Evolutionary conservation across 2,113 vertebrate species (phyloP), one percentile per base, ranked within the genome.

Genomic region (Cryptotis parvus): DNA sequence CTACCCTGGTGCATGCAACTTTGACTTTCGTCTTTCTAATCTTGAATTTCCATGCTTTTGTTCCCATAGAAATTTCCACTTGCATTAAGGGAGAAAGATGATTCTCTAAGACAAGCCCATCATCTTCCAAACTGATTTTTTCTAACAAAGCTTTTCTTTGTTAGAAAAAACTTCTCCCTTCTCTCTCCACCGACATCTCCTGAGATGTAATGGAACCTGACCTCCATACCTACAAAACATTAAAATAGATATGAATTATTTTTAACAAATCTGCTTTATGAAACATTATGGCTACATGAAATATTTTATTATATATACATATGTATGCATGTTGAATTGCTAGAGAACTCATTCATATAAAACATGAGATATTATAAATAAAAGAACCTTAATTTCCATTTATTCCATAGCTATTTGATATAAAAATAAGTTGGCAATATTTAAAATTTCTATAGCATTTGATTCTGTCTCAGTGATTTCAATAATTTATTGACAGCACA

Each of bases 391-490:
- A 78, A 16, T 85, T 74, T 84, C 45, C 91, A 27, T 31, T 76
- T 79, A 18, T 76, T 8, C 55, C 8, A 77, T 4, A 69, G n/a
- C 18, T 82, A 22, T 79, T 79, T 65, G 82, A 52, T 45, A 83
- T 83, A 66, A 85, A n/a, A 91, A 41, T 89, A 73, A 79, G 16
- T 93, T 84, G 41, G 1, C 33, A 83, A 78, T 86, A 63, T 33
- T 55, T 12, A 89, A 29, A 77, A 0, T 88, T 75, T 78, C 73
- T 85, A 79, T 9, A 84, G 33, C 49, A 33, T 81, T 91, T 84
- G 8, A 78, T 91, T 87, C 5, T 37, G 9, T 43, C 81, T 5
- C 31, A 84, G 2, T 49, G 12, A 2, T 80, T 82, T 4, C 31
- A 43, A 49, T 85, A 79, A 45, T 63, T 89, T 58, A 69, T 66